Base-by-base conservation (phyloP, 2,113 vertebrate genomes). In the Enhydra lutris region DNA sequence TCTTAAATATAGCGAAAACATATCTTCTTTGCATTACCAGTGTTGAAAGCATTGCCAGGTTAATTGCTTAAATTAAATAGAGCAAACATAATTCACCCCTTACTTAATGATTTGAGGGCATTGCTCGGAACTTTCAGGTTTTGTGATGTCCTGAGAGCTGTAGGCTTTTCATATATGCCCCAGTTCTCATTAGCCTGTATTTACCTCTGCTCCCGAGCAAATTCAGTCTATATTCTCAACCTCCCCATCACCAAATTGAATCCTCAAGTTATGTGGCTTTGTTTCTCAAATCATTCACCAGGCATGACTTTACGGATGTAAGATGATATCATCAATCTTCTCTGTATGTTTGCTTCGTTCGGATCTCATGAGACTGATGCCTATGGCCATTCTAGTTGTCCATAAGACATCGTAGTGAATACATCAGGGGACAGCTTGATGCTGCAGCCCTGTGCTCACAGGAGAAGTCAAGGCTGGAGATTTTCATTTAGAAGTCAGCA, bases 181-280 rank as follows among this genome's bases (percentile, higher is more conserved):
- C 36, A 4, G 12, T 61, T 36, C 57, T 65, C 24, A 34, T 36
- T 1, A 6, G 36, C 20, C 6, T 36, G 4, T 10, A 10, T 76
- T 83, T 36, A 20, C 6, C 12, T 80, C 31, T 26, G 47, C 31
- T 34, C 47, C 65, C 45, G 18, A 61, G 39, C 39, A 24, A 2
- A 21, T 55, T n/a, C 0, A 0, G 31, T 3, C 23, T 4, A 23
- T 17, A 39, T 29, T 23, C 67, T 39, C 17, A 47, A 15, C 9
- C 20, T 61, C 21, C 5, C 3, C 45, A 15, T 18, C 12, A 2
- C 29, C 12, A 57, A 26, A 23, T 1, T 18, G 26, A 67, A 17
- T 34, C 9, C 12, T n/a, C 31, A 3, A 63, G 74, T 12, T 11
- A 1, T 14, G 12, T 29, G 39, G 7, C 31, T 50, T 57, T 74